Evolutionary conservation across 2,797 vertebrate species (phyloP).

Genomic region (Sebastes kiyomatsui): DNA sequence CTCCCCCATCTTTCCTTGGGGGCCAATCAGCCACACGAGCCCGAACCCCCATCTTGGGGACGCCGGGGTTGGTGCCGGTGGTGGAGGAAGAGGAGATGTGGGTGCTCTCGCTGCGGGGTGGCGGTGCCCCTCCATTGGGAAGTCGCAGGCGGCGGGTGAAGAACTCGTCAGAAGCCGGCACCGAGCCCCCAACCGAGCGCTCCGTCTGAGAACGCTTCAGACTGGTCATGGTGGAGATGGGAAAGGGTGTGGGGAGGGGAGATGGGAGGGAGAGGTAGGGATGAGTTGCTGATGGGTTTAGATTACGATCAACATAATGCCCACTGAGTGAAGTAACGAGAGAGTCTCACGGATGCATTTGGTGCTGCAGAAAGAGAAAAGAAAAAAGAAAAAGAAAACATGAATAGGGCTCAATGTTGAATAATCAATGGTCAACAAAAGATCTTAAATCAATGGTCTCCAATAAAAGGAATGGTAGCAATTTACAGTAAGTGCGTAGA

Average conservation of each 20-base stretch:
- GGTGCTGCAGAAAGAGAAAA: slow-evolving; percentile 49
- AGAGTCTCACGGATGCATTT: slow-evolving; percentile 62
- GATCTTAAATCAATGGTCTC: neutral
- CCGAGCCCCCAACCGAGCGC: slow-evolving; percentile 92
- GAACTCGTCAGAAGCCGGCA: slow-evolving; percentile 94
- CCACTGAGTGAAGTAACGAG: slow-evolving; percentile 55
- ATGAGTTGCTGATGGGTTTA: slow-evolving; percentile 67
- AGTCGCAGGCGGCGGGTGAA: slow-evolving; percentile 95
- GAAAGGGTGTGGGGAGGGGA: slow-evolving; percentile 62
- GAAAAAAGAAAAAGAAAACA: slow-evolving; percentile 6
- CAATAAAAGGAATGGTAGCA: neutral
- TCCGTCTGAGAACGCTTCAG: slow-evolving; percentile 99
- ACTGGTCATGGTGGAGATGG: slow-evolving; percentile 91
- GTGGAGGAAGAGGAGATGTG: slow-evolving; percentile 77
- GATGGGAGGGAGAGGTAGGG: slow-evolving; percentile 59
- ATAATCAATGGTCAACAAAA: neutral
- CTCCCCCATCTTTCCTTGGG: slow-evolving; percentile 91
- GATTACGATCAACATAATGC: slow-evolving; percentile 75
- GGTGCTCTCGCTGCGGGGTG: slow-evolving; percentile 91
- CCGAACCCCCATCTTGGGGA: slow-evolving; percentile 98
- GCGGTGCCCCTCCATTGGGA: slow-evolving; percentile 94
- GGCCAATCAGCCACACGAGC: slow-evolving; percentile 99
- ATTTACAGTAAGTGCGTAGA: neutral
- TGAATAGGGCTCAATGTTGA: neutral
- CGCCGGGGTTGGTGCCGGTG: slow-evolving; percentile 89